These are phyloP conservation scores for Acanthis flammea DNA, from an alignment of 2,797 vertebrate species.

Conservation along the genomic window DNA sequence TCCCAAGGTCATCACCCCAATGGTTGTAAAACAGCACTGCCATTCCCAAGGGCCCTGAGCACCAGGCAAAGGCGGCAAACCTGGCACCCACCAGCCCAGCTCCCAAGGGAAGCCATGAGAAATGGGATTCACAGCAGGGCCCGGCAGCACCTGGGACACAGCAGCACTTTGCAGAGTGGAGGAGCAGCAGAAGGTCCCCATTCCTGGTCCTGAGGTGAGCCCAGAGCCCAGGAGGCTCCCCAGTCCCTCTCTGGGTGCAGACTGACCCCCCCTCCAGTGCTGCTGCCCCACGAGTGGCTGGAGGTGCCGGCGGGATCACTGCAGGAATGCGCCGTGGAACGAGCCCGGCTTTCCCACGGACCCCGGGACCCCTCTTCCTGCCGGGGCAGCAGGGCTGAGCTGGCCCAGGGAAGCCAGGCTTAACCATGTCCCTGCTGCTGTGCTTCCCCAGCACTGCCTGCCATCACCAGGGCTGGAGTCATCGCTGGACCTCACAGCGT, in stretches of 20 bases:
- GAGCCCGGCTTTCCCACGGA: conserved; percentile 62
- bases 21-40: background rate
- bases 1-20: background rate
- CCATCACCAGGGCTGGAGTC: background rate
- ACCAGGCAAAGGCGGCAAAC: accelerated
- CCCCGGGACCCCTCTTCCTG: conserved; percentile 62
- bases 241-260: background rate
- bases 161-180: background rate
- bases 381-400: background rate
- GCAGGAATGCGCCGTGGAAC: conserved; percentile 24
- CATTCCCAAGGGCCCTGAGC: background rate
- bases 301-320: background rate
- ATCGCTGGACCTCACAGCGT: accelerated
- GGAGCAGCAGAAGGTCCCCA: background rate
- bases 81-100: accelerated
- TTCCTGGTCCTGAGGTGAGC: accelerated
- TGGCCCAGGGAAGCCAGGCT: background rate
- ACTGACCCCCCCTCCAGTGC: accelerated
- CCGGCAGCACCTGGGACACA: accelerated
- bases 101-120: background rate
- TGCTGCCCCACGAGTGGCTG: accelerated
- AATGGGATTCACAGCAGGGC: background rate
- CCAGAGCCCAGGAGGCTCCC: accelerated
- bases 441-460: background rate
- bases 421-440: background rate